These are phyloP conservation scores for Cyrtorhinus lividipennis DNA, from an alignment of 1,140 invertebrate species.

Conservation along the genomic window DNA sequence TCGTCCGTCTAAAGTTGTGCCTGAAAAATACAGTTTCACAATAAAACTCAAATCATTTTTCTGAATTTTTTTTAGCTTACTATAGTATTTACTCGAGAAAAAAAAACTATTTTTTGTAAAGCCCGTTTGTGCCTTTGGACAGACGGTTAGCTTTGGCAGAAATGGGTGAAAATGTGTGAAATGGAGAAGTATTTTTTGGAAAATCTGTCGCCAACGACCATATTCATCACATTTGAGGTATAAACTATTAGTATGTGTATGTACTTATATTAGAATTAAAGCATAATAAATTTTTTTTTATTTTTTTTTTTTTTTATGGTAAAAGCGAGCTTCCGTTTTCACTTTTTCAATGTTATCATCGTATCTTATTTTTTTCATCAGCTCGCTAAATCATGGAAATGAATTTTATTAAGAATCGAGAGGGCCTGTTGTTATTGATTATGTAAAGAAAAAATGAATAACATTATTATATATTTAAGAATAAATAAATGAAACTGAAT, in stretches of 20 bases:
- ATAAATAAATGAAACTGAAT: slow-evolving; percentile 3
- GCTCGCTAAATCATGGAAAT: neutral
- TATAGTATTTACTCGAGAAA: neutral
- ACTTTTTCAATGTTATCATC: neutral
- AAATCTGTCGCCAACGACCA: neutral
- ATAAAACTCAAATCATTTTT: slow-evolving; percentile 3
- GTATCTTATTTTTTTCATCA: neutral
- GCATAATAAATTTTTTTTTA: too few relatives aligned
- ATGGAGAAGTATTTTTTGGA: neutral
- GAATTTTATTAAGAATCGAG: slow-evolving; percentile 1
- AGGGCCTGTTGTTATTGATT: slow-evolving; percentile 9
- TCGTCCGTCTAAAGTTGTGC: slow-evolving; percentile 9
- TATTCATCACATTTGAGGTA: too few relatives aligned
- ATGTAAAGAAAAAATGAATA: slow-evolving; percentile 3
- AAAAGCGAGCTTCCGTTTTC: slow-evolving; percentile 1
- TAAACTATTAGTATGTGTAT: too few relatives aligned
- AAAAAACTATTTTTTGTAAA: slow-evolving; percentile 6
- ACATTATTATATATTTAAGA: slow-evolving; percentile 7
- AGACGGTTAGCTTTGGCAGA: neutral
- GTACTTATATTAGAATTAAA: too few relatives aligned
- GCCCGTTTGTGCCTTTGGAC: slow-evolving; percentile 7
- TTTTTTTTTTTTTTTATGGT: neutral
- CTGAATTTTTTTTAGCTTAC: neutral
- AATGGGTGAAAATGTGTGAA: neutral
- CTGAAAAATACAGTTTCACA: slow-evolving; percentile 4